Conservation (phyloP, 2,797 vertebrate species). For the Hyperoplus immaculatus region DNA sequence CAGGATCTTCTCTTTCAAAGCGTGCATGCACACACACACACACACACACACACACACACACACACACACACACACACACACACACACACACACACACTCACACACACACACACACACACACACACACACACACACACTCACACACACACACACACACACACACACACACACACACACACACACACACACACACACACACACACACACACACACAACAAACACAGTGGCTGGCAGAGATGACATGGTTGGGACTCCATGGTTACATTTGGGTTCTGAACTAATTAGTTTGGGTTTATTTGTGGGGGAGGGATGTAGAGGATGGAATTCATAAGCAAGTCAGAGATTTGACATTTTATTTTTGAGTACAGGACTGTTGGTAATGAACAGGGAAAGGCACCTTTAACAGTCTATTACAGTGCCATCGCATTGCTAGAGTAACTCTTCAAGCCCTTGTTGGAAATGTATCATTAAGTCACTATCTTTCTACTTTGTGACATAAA, state of each 20-base stretch:
- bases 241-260: slow-evolving; percentile 21
- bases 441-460: neutral
- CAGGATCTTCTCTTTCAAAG: slow-evolving; percentile 37
- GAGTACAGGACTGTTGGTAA: neutral
- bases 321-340: slow-evolving; percentile 2
- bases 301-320: neutral
- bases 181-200: no score
- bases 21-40: neutral
- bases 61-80: no score
- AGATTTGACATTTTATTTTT: neutral
- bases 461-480: slow-evolving; percentile 20
- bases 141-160: no score
- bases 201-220: neutral
- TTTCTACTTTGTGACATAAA: slow-evolving; percentile 20
- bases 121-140: no score
- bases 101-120: no score
- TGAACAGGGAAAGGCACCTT: neutral
- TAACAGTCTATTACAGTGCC: neutral
- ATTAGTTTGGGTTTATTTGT: slow-evolving; percentile 42
- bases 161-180: no score
- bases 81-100: no score
- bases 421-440: neutral
- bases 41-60: no score
- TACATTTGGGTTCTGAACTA: slow-evolving; percentile 16
- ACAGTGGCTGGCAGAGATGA: slow-evolving; percentile 33